phyloP scores from a whole-genome alignment of 1,140 invertebrate species.

The Lepidostoma basale region DNA sequence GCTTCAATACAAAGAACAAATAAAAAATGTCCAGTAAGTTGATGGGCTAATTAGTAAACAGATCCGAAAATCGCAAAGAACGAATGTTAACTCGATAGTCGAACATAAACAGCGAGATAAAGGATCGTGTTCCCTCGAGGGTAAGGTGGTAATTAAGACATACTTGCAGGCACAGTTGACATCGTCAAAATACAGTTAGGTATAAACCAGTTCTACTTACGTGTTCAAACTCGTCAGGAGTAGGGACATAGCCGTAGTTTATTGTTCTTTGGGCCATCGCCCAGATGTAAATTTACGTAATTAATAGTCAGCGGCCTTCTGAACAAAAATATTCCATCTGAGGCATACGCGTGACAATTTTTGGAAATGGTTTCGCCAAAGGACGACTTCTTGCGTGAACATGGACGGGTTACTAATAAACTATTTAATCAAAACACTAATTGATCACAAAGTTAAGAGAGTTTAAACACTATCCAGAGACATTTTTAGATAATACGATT shows the following conservation, averaged over 20 bases:
- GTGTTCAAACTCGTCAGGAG: constrained; percentile 26
- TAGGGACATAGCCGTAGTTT: constrained; percentile 34
- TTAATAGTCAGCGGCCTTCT: constrained; percentile 36
- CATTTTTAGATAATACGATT: constrained; percentile 35
- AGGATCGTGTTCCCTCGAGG: no score
- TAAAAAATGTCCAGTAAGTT: no score
- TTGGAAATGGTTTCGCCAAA: constrained; percentile 27
- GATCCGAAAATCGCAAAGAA: no score
- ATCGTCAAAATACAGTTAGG: constrained; percentile 31
- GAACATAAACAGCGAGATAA: no score
- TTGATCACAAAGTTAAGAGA: background rate
- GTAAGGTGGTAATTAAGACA: no score
- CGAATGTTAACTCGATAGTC: no score
- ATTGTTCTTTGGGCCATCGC: constrained; percentile 36
- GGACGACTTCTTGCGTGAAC: constrained; percentile 31
- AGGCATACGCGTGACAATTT: constrained; percentile 41
- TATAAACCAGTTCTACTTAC: constrained; percentile 32
- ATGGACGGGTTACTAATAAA: constrained; percentile 32
- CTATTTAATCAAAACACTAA: constrained; percentile 1
- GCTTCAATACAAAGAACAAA: no score
- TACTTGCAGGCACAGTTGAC: constrained; percentile 24
- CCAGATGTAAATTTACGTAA: constrained; percentile 35
- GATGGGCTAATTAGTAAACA: no score
- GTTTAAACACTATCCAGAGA: constrained; percentile 2
- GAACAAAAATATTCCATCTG: constrained; percentile 38